Evolutionary conservation across 1,140 invertebrate genomes (phyloP), one percentile per base, ranked within the genome.

Genomic region (Colletes gigas): DNA sequence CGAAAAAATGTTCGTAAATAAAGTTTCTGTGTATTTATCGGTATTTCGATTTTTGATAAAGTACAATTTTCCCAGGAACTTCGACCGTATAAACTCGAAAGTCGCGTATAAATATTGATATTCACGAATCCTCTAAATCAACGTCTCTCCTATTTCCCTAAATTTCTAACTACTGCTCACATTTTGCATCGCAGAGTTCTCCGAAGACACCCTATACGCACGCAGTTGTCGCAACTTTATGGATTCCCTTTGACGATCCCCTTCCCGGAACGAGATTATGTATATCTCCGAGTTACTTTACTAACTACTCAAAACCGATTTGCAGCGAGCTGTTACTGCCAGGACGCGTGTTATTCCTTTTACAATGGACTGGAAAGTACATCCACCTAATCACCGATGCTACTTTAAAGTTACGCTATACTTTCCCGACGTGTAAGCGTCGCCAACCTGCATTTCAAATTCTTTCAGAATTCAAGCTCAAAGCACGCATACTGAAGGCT

Each of bases 271-370:
- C 14, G 55, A 78, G 78, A 83, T 87, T 85, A 85, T 78, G 66
- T 75, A 82, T 82, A 85, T 82, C 75, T 44, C 19, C 44, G 68
- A 85, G 75, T 85, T 85, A 67, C 66, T 65, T 63, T 59, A 39
- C 19, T 30, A 81, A 62, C 79, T 70, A 68, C 69, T 66, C 55
- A 84, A 84, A 85, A 55, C 79, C 67, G 78, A 82, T 85, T 85
- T 85, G 59, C 54, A 70, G 72, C 17, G 54, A 81, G 47, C 60
- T 47, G 68, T 60, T 54, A 84, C 59, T 55, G 60, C 15, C 57
- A 21, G 30, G 62, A 63, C 50, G 57, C 19, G 50, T 81, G 66
- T 69, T 77, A 70, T 65, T 69, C 17, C 63, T 54, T 52, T 67
- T 12, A 75, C 62, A 67, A 81, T 76, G 57, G 65, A 6, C 50